These are phyloP conservation scores for Pristionchus maxplancki DNA, from an alignment of 2,888 invertebrate species.

Conservation along the genomic window DNA sequence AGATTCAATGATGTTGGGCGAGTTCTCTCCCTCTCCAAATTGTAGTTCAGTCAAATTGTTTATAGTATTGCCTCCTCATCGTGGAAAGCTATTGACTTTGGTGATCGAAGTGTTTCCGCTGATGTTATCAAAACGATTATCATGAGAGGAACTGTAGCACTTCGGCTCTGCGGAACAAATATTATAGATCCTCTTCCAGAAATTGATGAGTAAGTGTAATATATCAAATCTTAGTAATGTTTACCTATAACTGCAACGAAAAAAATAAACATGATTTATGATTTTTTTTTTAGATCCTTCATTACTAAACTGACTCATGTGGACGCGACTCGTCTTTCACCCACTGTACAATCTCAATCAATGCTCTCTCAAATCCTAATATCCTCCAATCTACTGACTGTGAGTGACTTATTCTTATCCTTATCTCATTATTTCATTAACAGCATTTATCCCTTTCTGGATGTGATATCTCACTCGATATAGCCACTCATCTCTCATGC, in stretches of 20 bases:
- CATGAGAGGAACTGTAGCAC: background rate
- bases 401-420: background rate
- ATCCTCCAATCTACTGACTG: background rate
- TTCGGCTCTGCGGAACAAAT: slow-evolving; percentile 29
- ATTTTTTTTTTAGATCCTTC: background rate
- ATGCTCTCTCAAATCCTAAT: background rate
- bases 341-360: background rate
- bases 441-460: slow-evolving; percentile 14
- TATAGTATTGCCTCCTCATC: background rate
- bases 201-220: background rate
- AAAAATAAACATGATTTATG: too few relatives aligned
- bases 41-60: background rate
- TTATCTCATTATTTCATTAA: too few relatives aligned
- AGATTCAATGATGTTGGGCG: background rate
- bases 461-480: background rate
- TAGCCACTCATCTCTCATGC: background rate
- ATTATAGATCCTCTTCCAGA: background rate
- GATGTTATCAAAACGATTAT: background rate
- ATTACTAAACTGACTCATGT: background rate
- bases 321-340: slow-evolving; percentile 1
- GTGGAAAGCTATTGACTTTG: slow-evolving; percentile 25
- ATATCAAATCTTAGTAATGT: background rate
- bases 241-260: background rate
- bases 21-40: background rate
- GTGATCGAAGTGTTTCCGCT: slow-evolving; percentile 10